These are phyloP conservation scores for Drosophila dives DNA, from an alignment of 2,888 invertebrate species.

Conservation along the genomic window DNA sequence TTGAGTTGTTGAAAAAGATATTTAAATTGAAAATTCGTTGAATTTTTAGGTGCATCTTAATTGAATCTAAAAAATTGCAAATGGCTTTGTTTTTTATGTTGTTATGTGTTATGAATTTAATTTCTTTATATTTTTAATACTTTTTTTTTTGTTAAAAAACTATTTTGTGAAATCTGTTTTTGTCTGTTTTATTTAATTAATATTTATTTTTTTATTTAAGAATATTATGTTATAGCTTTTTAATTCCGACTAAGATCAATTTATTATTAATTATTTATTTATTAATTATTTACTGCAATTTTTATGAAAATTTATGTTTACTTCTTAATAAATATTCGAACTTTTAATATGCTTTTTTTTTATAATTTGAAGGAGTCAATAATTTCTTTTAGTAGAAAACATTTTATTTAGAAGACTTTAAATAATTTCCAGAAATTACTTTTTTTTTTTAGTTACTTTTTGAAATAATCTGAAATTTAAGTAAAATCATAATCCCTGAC, in stretches of 20 bases:
- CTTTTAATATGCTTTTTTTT: neutral
- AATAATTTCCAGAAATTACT: neutral
- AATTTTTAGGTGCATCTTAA: conserved; percentile 1
- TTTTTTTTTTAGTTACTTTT: neutral
- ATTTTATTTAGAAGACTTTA: neutral
- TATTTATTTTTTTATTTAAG: neutral
- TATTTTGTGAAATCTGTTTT: neutral
- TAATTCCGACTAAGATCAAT: neutral
- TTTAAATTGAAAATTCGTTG: neutral
- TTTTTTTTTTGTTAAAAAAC: neutral
- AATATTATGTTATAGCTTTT: neutral
- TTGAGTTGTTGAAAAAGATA: conserved; percentile 19
- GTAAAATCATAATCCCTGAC: neutral
- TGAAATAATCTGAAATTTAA: neutral
- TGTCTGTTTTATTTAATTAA: neutral
- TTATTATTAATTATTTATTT: neutral
- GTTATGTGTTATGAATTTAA: neutral
- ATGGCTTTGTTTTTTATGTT: no score
- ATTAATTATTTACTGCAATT: neutral
- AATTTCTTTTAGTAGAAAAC: neutral
- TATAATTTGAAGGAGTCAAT: neutral
- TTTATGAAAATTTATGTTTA: neutral
- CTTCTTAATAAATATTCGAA: neutral
- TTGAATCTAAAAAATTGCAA: neutral
- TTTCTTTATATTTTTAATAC: neutral